These are phyloP conservation scores for Megatriorchis doriae DNA, from an alignment of 2,113 vertebrate species.

Conservation along the genomic window DNA sequence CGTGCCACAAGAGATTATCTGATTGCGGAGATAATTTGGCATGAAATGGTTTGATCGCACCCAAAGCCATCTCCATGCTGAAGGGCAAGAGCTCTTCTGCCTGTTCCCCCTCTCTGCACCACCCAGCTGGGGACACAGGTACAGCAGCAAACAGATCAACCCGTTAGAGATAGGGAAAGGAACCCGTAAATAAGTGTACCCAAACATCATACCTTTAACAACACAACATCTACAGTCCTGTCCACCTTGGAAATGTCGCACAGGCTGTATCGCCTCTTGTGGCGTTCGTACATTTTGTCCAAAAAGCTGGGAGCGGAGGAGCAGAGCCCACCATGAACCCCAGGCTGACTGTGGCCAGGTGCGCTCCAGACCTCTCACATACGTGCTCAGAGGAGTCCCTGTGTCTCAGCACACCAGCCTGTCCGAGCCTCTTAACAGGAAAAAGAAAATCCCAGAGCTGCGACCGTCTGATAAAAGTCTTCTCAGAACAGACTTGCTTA, in stretches of 20 bases:
- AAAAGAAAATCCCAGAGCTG: slow-evolving; percentile 35
- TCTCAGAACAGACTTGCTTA: slow-evolving; percentile 31
- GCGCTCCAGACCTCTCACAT: slow-evolving; percentile 69
- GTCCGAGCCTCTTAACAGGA: slow-evolving; percentile 60
- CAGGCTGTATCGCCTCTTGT: slow-evolving; percentile 93
- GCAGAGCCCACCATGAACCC: slow-evolving; percentile 70
- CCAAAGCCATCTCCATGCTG: neutral
- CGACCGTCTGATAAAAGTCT: slow-evolving; percentile 41
- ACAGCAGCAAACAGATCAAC: neutral
- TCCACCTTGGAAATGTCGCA: slow-evolving; percentile 88
- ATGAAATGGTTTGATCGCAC: neutral
- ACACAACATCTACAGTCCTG: slow-evolving; percentile 88
- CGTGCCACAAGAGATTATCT: neutral
- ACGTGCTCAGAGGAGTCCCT: slow-evolving; percentile 68
- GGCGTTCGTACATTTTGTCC: slow-evolving; percentile 92
- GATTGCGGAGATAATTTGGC: neutral
- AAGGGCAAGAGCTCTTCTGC: neutral
- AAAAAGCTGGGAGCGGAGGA: neutral
- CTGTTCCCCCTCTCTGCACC: neutral
- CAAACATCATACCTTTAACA: slow-evolving; percentile 88
- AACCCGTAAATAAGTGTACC: neutral
- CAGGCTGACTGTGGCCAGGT: neutral
- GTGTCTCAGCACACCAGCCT: slow-evolving; percentile 53
- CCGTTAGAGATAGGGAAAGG: neutral
- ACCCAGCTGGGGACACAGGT: rapidly evolving